Evolutionary conservation across 2,888 invertebrate genomes (phyloP), one percentile per base, ranked within the genome.

Genomic region (Auanema freiburgensis): DNA sequence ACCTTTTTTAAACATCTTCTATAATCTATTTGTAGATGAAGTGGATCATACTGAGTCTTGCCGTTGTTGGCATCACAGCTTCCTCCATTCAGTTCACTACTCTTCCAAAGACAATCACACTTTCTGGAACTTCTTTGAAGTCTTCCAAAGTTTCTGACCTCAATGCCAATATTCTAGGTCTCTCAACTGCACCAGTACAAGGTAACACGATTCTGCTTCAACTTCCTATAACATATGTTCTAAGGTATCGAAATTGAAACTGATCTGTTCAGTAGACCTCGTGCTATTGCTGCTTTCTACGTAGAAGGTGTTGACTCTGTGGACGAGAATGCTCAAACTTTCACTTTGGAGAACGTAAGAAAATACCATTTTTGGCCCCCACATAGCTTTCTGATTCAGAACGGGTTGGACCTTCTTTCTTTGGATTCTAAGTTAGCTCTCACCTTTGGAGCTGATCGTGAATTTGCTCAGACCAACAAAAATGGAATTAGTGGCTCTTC

Each of bases 81-180:
- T 66, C 67, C 8, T 46, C 63, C 12, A 23, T 74, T 44, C 63
- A 67, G 25, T 69, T 74, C 46, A 11, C 66, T 6, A 57, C 68
- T n/a, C 40, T 67, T 10, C 74, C 74, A 44, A 55, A 63, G 12
- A 50, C 60, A 2, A 25, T 74, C 52, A 59, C 63, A 43, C 69
- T 74, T 40, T 70, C 74, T 24, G 11, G 46, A 52, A 5, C 51
- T 24, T 62, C 71, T 6, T 33, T 71, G 40, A 59, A 60, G 58
- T 64, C 70, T 8, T 63, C 63, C 40, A 59, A 70, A 16, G 25
- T 74, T 16, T 63, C 66, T 1, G 54, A 63, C 2, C 66, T 74
- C 52, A 74, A 74, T 42, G 65, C 67, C 42, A 63, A 72, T 40
- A 57, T 74, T 52, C 59, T 74, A 12, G 74, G 74, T 50, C 63